Conservation (phyloP, 1,140 invertebrate species). For the Nephotettix cincticeps region DNA sequence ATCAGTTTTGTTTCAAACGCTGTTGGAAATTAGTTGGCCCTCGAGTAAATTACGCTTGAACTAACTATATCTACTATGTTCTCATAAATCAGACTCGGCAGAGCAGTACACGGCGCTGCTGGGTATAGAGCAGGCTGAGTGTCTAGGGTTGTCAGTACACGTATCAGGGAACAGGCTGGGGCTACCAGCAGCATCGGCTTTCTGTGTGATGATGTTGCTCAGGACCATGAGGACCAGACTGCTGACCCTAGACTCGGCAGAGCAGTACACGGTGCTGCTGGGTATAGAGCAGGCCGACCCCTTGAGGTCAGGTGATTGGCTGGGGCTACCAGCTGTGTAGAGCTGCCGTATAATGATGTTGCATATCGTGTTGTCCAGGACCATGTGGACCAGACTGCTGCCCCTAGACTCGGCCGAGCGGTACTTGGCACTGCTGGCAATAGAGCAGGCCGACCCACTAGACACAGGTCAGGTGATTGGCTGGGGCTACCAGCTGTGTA, state of each 20-base stretch:
- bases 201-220: no score
- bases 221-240: slow-evolving; percentile 50
- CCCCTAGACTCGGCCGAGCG: slow-evolving; percentile 63
- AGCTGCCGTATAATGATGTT: no score
- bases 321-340: slow-evolving; percentile 62
- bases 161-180: slow-evolving; percentile 67
- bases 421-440: slow-evolving; percentile 65
- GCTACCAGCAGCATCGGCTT: slow-evolving; percentile 64
- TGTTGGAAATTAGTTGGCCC: no score
- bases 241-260: slow-evolving; percentile 59
- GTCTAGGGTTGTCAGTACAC: slow-evolving; percentile 63
- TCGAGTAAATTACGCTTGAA: no score
- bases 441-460: slow-evolving; percentile 59
- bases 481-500: slow-evolving; percentile 62
- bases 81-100: slow-evolving; percentile 60
- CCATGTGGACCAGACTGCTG: slow-evolving; percentile 49
- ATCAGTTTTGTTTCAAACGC: no score
- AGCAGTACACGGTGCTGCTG: slow-evolving; percentile 66
- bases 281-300: slow-evolving; percentile 61
- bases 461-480: slow-evolving; percentile 67
- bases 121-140: slow-evolving; percentile 60
- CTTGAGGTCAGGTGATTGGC: slow-evolving; percentile 63
- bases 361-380: no score
- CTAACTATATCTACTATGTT: no score
- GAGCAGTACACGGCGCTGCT: slow-evolving; percentile 68